These are phyloP conservation scores for Cataglyphis livida DNA, from an alignment of 2,888 invertebrate genomes.

Conservation along the genomic window DNA sequence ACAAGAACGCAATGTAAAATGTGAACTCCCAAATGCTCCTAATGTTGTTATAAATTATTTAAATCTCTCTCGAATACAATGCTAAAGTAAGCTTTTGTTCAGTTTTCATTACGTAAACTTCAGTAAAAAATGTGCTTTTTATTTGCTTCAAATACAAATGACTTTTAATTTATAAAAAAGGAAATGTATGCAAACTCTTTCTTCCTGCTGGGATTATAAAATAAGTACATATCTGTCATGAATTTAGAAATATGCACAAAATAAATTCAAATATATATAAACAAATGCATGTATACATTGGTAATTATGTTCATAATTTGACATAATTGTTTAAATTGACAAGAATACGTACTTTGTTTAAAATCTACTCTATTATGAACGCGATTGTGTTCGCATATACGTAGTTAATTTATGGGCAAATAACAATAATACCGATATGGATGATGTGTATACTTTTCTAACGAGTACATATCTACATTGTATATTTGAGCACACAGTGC, in stretches of 20 bases:
- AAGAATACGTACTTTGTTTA: slow-evolving; percentile 60
- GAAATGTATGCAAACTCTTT: background rate
- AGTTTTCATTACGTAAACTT: background rate
- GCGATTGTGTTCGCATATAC: slow-evolving; percentile 59
- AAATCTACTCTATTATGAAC: slow-evolving; percentile 75
- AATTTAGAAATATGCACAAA: background rate
- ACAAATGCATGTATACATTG: background rate
- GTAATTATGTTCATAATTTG: background rate
- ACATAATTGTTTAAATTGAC: background rate
- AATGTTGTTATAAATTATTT: background rate
- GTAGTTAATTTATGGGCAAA: slow-evolving; percentile 61
- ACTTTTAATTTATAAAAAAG: background rate
- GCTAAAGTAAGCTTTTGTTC: background rate
- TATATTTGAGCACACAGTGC: slow-evolving; percentile 71
- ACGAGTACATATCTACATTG: slow-evolving; percentile 78
- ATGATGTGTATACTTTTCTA: slow-evolving; percentile 79
- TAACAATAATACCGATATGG: slow-evolving; percentile 62
- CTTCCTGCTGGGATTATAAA: background rate
- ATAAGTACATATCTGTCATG: background rate
- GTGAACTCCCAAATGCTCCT: background rate
- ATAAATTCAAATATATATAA: background rate
- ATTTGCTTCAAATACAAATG: background rate
- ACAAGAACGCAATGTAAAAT: background rate
- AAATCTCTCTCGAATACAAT: background rate
- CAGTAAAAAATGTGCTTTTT: background rate